Conservation (phyloP, 2,888 invertebrate species). For the Plebejus anna region DNA sequence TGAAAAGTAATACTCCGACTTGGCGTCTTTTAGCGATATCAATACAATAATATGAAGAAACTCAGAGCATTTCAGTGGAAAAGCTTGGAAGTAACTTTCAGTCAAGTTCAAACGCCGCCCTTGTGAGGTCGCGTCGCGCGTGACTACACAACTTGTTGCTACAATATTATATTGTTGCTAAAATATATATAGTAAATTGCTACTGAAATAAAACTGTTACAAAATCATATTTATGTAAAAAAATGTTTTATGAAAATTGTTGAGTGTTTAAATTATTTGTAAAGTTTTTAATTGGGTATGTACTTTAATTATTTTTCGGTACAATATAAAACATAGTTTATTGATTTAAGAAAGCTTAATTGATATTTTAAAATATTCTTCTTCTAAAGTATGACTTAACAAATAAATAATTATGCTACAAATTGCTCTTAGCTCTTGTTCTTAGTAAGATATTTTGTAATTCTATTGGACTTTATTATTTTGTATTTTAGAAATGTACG, state of each 20-base stretch:
- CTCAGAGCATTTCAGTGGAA: constrained; percentile 10
- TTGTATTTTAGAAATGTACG: too few relatives aligned
- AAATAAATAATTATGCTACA: not conserved
- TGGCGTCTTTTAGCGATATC: not conserved
- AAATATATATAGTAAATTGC: not conserved
- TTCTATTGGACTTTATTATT: too few relatives aligned
- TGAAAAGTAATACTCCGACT: not conserved
- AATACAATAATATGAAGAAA: not conserved
- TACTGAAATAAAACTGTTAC: not conserved
- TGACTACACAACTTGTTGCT: not conserved
- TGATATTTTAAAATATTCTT: not conserved
- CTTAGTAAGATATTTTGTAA: not conserved
- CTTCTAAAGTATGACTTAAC: not conserved
- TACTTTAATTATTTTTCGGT: not conserved
- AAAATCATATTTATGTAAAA: not conserved
- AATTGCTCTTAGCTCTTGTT: not conserved
- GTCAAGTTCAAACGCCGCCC: constrained; percentile 24
- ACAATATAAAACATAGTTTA: too few relatives aligned
- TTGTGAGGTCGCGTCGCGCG: constrained; percentile 19
- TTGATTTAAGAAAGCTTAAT: not conserved
- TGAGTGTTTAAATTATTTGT: not conserved
- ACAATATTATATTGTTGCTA: not conserved
- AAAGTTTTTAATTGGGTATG: not conserved
- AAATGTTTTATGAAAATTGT: not conserved
- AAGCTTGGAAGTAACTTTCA: constrained; percentile 10